A percentile compares a stretch with the other conserved stretches of the same genome.
Conservation (phyloP, 1,140 invertebrate species). For the Bradynema listronoti region DNA sequence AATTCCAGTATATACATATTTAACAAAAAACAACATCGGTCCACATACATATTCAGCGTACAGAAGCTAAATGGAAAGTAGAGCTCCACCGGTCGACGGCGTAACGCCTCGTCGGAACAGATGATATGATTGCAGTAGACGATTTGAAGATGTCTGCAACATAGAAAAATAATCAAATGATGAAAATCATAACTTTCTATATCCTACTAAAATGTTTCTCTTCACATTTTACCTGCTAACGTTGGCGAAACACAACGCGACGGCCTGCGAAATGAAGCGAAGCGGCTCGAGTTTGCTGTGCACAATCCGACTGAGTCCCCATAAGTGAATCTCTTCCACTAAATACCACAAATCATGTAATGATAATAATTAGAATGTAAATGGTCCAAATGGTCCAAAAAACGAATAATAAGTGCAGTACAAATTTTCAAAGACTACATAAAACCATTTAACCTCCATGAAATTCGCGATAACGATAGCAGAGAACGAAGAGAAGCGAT, state of each 20-base stretch:
- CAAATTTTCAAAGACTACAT: too few relatives aligned
- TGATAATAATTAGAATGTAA: too few relatives aligned
- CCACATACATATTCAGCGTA: constrained; percentile 9
- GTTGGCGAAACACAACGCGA: constrained; percentile 41
- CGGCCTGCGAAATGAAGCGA: constrained; percentile 27
- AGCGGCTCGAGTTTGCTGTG: constrained; percentile 41
- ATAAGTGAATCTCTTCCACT: constrained; percentile 26
- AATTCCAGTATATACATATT: neutral
- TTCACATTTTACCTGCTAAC: constrained; percentile 22
- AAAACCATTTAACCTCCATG: constrained; percentile 30
- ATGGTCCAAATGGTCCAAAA: constrained; percentile 9
- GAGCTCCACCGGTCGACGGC: constrained; percentile 15
- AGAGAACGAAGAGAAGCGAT: constrained; percentile 38
- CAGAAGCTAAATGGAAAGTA: constrained; percentile 26
- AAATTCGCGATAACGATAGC: constrained; percentile 41
- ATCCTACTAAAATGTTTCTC: neutral
- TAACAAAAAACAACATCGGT: neutral
- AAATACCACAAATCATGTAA: too few relatives aligned
- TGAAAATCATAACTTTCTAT: neutral
- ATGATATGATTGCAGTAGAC: constrained; percentile 7
- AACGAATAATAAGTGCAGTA: constrained; percentile 6
- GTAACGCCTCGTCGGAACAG: neutral
- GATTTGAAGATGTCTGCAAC: constrained; percentile 21
- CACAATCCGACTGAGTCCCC: constrained; percentile 34
- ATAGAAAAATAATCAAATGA: neutral